phyloP scores from a whole-genome alignment of 2,888 invertebrate genomes.

The Allacma fusca region DNA sequence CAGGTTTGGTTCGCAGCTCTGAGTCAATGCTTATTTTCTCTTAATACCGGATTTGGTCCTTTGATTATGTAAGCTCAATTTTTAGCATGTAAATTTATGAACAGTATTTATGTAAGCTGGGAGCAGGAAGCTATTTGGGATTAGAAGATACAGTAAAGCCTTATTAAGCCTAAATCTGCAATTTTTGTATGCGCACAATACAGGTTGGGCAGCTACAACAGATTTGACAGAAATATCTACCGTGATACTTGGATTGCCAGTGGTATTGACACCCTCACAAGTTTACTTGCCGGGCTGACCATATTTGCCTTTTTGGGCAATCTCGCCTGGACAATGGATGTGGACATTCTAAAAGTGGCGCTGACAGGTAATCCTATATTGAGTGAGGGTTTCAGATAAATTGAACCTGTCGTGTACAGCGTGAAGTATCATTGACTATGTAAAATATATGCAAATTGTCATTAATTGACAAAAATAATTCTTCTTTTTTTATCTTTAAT shows the following conservation, averaged over 20 bases:
- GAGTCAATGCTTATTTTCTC: neutral
- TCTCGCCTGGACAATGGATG: neutral
- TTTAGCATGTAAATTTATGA: neutral
- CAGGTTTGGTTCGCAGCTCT: conserved; percentile 8
- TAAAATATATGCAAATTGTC: too few species aligned
- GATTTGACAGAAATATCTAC: conserved; percentile 6
- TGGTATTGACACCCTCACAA: neutral
- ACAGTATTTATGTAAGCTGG: neutral
- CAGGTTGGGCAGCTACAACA: conserved; percentile 15
- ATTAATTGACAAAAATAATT: too few species aligned
- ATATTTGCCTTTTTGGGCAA: neutral
- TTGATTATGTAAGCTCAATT: neutral
- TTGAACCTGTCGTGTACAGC: neutral
- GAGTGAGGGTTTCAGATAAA: neutral
- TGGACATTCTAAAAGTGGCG: neutral
- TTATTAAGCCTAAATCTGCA: too few species aligned
- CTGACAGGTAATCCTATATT: neutral
- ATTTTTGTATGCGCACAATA: neutral
- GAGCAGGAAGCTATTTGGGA: too few species aligned
- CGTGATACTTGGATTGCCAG: neutral
- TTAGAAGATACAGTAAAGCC: too few species aligned
- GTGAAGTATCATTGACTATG: too few species aligned
- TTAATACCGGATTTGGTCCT: neutral
- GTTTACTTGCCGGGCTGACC: neutral
- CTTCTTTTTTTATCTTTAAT: too few species aligned